Percentiles rank a stretch among this genome's conserved stretches.
phyloP scores from a whole-genome alignment of 2,797 vertebrate species.

The Phrynocephalus guinanensis region DNA sequence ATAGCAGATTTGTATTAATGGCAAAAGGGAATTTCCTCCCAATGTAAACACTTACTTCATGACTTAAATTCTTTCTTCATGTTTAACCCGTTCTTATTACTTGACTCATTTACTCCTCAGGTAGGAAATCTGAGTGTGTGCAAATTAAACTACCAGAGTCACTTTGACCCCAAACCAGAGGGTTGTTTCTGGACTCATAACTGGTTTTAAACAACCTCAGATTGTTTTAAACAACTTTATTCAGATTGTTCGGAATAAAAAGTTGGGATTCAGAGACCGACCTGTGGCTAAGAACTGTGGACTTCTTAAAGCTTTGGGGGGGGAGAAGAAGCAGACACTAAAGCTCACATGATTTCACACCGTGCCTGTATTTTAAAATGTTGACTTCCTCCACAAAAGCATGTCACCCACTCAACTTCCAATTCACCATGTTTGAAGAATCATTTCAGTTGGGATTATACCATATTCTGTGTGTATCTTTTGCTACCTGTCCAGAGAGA shows the following conservation, averaged over 20 bases:
- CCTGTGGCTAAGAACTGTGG: neutral
- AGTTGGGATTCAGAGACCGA: neutral
- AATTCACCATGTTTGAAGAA: neutral
- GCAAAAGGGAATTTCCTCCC: neutral
- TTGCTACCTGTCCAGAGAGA: neutral
- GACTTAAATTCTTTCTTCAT: neutral
- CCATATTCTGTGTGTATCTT: neutral
- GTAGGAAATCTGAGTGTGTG: neutral
- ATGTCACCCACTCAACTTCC: neutral
- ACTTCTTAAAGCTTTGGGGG: neutral
- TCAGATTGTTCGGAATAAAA: neutral
- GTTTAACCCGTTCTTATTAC: neutral
- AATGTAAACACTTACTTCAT: neutral
- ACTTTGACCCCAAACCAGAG: neutral
- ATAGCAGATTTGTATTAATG: neutral
- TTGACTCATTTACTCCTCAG: neutral
- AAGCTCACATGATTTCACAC: slow-evolving; percentile 4
- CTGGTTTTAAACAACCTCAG: neutral
- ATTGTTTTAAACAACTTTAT: too few species aligned
- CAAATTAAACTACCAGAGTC: neutral
- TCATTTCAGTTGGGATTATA: neutral
- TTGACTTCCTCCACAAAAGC: neutral
- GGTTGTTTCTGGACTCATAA: neutral
- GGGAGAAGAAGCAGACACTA: neutral
- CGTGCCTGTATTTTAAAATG: neutral